A percentile compares a stretch with the other conserved stretches of the same genome.
These are phyloP conservation scores for Autographa pulchrina DNA, from an alignment of 2,888 invertebrate genomes.

Conservation along the genomic window DNA sequence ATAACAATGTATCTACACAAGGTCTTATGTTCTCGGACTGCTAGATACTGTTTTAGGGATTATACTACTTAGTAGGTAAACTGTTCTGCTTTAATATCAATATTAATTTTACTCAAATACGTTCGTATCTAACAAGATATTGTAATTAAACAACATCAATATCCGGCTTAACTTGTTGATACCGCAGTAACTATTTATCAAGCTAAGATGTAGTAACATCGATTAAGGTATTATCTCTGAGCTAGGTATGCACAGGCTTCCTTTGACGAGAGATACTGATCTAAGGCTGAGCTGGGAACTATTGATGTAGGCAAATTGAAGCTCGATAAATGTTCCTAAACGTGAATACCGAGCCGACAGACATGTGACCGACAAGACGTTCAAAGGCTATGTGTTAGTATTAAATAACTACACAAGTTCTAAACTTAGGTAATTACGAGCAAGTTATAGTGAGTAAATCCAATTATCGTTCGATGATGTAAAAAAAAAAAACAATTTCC, in stretches of 20 bases:
- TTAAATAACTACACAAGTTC: too few relatives aligned
- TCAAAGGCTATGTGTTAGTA: neutral
- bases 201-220: neutral
- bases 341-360: neutral
- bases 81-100: neutral
- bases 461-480: too few relatives aligned
- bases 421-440: too few relatives aligned
- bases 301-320: neutral
- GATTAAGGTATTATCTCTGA: neutral
- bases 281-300: neutral
- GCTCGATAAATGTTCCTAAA: neutral
- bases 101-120: too few relatives aligned
- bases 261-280: neutral
- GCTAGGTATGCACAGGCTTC: neutral
- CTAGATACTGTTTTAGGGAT: neutral
- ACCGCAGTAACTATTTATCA: neutral
- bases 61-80: neutral
- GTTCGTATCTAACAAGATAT: neutral
- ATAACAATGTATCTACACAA: too few relatives aligned
- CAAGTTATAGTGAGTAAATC: too few relatives aligned
- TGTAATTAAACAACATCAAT: neutral
- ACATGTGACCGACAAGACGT: neutral
- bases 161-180: neutral
- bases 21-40: too few relatives aligned
- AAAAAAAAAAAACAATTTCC: too few relatives aligned